Evolutionary conservation across 2,888 invertebrate species (phyloP), one percentile per base, ranked within the genome.

Genomic region (Dynastes tityus): DNA sequence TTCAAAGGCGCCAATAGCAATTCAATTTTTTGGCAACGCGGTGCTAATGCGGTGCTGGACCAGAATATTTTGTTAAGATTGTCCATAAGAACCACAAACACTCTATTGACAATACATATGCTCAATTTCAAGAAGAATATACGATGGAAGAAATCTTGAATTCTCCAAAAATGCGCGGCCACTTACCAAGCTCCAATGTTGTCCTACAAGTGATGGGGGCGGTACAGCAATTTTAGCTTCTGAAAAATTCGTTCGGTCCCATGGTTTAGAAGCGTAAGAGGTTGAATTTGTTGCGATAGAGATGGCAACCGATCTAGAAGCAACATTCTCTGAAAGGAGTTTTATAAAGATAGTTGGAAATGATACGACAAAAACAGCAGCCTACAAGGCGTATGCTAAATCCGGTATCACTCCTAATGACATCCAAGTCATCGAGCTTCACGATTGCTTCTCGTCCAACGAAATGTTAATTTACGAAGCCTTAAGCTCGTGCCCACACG

Each of bases 361-460:
- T 87, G 98, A 98, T 85, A 98, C 98, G 97, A 96, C 97, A 0
- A 95, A 93, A 83, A 88, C 92, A 75, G 98, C 98, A 51, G 93
- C 96, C 0, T 91, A 94, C 76, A 92, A 92, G 13, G 88, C 97
- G 1, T 97, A 95, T 84, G 88, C 91, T 6, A 95, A 95, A 87
- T 92, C 96, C 65, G 94, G 94, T 61, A 90, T 93, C 76, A 93
- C 91, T 67, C 95, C 97, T 0, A 90, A 91, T 70, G 96, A 98
- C 86, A 95, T 98, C 1, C 94, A 98, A 89, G 98, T 98, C 0
- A 93, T 99, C 4, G 99, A 99, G 87, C 90, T 99, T 32, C 99
- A 99, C 85, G 99, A 99, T 88, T 99, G 99, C 88, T 99, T 99
- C 89, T 97, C 98, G 4, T 95, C 97, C 5, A 99, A 99, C 88